Percentiles rank a stretch among this genome's conserved stretches.
Conservation (phyloP, 2,888 invertebrate species). For the Scrobipalpa atriplicella region DNA sequence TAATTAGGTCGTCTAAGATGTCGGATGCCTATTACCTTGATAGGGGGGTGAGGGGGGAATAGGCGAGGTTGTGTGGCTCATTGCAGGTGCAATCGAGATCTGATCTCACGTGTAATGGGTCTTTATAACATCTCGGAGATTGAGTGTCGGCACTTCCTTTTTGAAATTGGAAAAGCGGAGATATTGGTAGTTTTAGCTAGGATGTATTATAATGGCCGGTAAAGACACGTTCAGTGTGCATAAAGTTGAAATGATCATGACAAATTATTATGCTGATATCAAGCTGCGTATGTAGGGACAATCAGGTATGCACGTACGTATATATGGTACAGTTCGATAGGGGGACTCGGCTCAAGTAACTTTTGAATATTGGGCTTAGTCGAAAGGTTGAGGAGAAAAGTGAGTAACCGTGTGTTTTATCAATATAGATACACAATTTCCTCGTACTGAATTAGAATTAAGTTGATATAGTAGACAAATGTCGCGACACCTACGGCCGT, state of each 20-base stretch:
- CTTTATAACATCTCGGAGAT: conserved; percentile 21
- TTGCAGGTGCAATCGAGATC: conserved; percentile 27
- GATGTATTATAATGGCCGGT: neutral
- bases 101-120: conserved; percentile 18
- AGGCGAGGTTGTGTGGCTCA: conserved; percentile 20
- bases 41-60: conserved; percentile 17
- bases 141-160: conserved; percentile 21
- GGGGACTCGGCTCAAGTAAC: too few species aligned
- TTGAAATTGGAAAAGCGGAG: conserved; percentile 6
- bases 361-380: too few species aligned
- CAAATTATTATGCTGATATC: too few species aligned
- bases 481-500: conserved; percentile 21
- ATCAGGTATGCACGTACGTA: too few species aligned
- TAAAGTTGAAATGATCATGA: too few species aligned
- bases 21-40: conserved; percentile 26
- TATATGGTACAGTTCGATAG: too few species aligned
- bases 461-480: neutral
- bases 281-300: neutral
- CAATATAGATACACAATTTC: neutral
- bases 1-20: conserved; percentile 37
- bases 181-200: neutral
- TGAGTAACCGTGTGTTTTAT: too few species aligned
- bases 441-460: neutral
- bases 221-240: too few species aligned
- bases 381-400: too few species aligned